phyloP scores from a whole-genome alignment of 2,888 invertebrate species.

The Bruchidius siliquastri region DNA sequence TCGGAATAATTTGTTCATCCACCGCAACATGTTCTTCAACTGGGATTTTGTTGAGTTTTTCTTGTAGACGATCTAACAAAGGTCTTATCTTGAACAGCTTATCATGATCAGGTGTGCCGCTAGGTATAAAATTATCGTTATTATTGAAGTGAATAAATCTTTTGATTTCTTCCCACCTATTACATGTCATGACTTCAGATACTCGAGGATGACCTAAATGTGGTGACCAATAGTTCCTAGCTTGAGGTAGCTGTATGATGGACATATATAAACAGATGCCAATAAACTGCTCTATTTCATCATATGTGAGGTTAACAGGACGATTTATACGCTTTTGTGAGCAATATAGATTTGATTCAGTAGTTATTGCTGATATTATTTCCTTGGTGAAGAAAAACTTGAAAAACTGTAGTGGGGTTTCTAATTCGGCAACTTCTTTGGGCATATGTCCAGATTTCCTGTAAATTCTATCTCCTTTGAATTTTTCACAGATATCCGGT shows the following conservation, averaged over 20 bases:
- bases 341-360: slow-evolving; percentile 6
- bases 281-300: slow-evolving; percentile 7
- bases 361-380: slow-evolving; percentile 5
- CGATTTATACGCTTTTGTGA: slow-evolving; percentile 3
- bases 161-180: slow-evolving; percentile 11
- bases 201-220: slow-evolving; percentile 7
- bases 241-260: slow-evolving; percentile 5
- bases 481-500: slow-evolving; percentile 4
- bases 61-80: slow-evolving; percentile 1
- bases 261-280: slow-evolving; percentile 9
- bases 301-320: slow-evolving; percentile 4
- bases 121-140: slow-evolving; percentile 10
- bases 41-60: slow-evolving; percentile 4
- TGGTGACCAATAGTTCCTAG: slow-evolving; percentile 10
- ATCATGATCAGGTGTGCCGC: slow-evolving; percentile 10
- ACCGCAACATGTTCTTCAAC: slow-evolving; percentile 5
- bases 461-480: slow-evolving; percentile 5
- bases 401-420: slow-evolving; percentile 5
- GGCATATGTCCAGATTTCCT: slow-evolving; percentile 1
- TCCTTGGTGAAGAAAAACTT: slow-evolving; percentile 5
- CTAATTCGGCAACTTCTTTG: slow-evolving; percentile 3
- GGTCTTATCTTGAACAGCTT: slow-evolving; percentile 9
- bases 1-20: slow-evolving; percentile 12
- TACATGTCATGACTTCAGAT: slow-evolving; percentile 10
- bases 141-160: slow-evolving; percentile 10